Conservation (phyloP, 37 sponge, comb jelly and placozoan species). For the Cliona cf. orientalis region DNA sequence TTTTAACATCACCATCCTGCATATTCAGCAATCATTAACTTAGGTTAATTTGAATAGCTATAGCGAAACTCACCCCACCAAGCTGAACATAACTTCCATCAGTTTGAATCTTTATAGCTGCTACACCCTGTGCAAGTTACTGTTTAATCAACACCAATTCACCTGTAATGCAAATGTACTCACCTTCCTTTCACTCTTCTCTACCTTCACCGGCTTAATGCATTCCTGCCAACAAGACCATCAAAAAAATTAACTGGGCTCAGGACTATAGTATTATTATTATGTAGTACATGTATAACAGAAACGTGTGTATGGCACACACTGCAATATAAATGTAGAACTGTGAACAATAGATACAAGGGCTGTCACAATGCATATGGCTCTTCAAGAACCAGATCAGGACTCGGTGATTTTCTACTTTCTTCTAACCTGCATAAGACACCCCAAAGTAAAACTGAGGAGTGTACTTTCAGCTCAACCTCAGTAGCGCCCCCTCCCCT, state of each 20-base stretch:
- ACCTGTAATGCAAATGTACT: background rate
- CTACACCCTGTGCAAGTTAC: slow-evolving; percentile 26
- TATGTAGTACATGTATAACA: no score
- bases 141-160: background rate
- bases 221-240: slow-evolving; percentile 79
- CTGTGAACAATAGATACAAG: no score
- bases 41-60: no score
- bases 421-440: no score
- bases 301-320: background rate
- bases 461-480: no score
- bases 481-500: no score
- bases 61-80: slow-evolving; percentile 37
- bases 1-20: slow-evolving; percentile 33
- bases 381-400: no score
- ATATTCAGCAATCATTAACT: background rate
- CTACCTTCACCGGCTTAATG: slow-evolving; percentile 92
- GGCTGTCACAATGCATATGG: no score
- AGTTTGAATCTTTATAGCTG: slow-evolving; percentile 72
- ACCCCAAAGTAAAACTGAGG: no score
- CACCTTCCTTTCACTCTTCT: slow-evolving; percentile 51
- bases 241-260: no score
- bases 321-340: background rate
- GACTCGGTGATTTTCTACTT: no score
- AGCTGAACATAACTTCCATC: slow-evolving; percentile 80
- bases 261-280: no score